Percentiles rank a stretch among this genome's conserved stretches.
Conservation (phyloP, 2,113 vertebrate genomes). For the Aegotheles bennettii region DNA sequence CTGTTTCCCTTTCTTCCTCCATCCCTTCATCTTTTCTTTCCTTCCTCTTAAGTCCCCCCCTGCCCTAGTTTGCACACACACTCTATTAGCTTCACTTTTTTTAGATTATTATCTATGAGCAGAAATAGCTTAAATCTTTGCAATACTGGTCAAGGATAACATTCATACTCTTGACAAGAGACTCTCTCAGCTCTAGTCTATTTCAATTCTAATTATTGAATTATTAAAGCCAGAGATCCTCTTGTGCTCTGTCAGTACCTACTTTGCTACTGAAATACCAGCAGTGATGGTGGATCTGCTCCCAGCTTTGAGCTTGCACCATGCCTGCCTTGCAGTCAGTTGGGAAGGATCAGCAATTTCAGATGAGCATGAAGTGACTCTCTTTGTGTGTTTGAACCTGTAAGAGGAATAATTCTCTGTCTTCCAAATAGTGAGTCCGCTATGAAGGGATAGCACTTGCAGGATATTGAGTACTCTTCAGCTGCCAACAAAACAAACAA, state of each 20-base stretch:
- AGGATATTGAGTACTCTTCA: background rate
- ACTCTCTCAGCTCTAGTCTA: slow-evolving; percentile 18
- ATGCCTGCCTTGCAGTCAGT: background rate
- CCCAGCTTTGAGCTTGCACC: background rate
- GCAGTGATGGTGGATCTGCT: background rate
- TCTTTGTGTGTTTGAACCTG: background rate
- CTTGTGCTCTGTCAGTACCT: background rate
- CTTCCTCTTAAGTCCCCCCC: background rate
- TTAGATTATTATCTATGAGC: slow-evolving; percentile 3
- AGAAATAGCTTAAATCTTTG: slow-evolving; percentile 15
- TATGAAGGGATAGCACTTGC: background rate
- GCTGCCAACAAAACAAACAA: background rate
- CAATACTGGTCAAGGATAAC: slow-evolving; percentile 48
- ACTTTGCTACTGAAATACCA: background rate
- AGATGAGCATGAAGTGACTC: background rate
- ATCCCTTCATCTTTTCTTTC: background rate
- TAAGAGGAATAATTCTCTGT: background rate
- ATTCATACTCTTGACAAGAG: background rate
- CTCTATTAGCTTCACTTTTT: background rate
- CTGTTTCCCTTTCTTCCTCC: background rate
- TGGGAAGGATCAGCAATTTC: background rate
- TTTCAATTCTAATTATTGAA: slow-evolving; percentile 13
- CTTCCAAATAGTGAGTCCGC: background rate
- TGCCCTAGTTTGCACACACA: background rate
- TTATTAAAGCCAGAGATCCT: background rate